Base-by-base conservation (phyloP, 2,888 invertebrate species). In the Lapara coniferarum region DNA sequence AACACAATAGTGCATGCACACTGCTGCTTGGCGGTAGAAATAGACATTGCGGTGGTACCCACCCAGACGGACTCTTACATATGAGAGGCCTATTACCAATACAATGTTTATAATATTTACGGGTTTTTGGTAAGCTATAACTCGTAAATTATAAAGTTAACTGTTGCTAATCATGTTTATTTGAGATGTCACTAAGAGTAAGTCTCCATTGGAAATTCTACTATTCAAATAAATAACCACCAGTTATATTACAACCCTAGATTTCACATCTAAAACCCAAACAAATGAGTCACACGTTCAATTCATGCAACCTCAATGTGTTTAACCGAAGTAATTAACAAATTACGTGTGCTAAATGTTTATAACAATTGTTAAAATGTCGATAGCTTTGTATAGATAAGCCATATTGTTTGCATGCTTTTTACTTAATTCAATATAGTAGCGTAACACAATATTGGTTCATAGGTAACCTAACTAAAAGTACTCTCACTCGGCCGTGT, bases 251-350 rank as follows among this genome's bases (percentile, higher is more conserved):
- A 13, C 12, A 56, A 56, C 19, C 56, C 19, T 10, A 25, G 25
- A 10, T 13, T 56, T 56, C 25, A 25, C 56, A 19, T 56, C 10
- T 19, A 56, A 56, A 56, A 25, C 25, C 56, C 56, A 56, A 56
- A 56, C 56, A 13, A 56, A 56, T 56, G 56, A 56, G 19, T 56
- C 56, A 56, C 25, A 25, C 25, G 37, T 37, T 25, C 56, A 19
- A 56, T 19, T 56, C 56, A 56, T 56, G 25, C 56, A 25, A 37
- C 25, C 16, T 25, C 56, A 30, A 56, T 25, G 56, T 56, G 56
- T 56, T 56, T 55, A 25, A 56, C 25, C 25, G 56, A 56, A 56
- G 56, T 56, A 56, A 56, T 30, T 56, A 56, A 56, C 56, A 56
- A 25, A 19, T 56, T 19, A 19, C 56, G 25, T 56, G 12, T 25